Percentiles rank a stretch among this genome's conserved stretches.
Conservation (phyloP, 2,888 invertebrate species). For the Limnephilus auricula region DNA sequence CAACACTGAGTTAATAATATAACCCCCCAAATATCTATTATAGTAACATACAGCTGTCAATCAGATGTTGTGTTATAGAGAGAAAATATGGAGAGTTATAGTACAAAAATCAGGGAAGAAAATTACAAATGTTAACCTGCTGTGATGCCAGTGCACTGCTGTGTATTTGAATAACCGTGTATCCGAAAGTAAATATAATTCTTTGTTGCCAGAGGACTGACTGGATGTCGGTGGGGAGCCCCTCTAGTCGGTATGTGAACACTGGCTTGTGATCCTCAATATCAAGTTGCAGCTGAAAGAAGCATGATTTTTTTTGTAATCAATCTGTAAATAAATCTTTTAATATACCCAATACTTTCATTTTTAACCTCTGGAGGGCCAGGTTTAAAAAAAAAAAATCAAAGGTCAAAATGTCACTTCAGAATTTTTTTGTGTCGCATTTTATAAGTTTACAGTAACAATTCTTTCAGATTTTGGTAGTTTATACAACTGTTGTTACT, state of each 20-base stretch:
- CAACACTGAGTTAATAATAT: neutral
- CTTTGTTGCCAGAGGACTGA: conserved; percentile 75
- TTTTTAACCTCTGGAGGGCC: too few relatives aligned
- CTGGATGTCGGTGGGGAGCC: conserved; percentile 68
- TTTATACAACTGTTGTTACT: too few relatives aligned
- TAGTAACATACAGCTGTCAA: neutral
- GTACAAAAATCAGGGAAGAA: neutral
- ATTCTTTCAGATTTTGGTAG: too few relatives aligned
- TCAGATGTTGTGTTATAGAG: too few relatives aligned
- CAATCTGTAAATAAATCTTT: neutral
- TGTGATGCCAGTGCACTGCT: conserved; percentile 74
- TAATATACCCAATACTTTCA: neutral
- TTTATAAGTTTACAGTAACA: too few relatives aligned
- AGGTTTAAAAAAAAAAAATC: too few relatives aligned
- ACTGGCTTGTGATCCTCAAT: conserved; percentile 74
- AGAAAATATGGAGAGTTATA: too few relatives aligned
- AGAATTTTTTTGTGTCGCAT: too few relatives aligned
- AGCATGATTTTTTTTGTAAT: neutral
- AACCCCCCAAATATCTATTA: neutral
- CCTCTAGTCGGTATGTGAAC: conserved; percentile 59
- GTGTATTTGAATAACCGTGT: conserved; percentile 75
- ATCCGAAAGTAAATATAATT: conserved; percentile 73
- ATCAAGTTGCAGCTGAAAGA: conserved; percentile 73
- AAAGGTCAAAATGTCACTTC: too few relatives aligned
- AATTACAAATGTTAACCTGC: conserved; percentile 70